phyloP scores from a whole-genome alignment of 2,888 invertebrate genomes.

The Zygogramma bicolorata region DNA sequence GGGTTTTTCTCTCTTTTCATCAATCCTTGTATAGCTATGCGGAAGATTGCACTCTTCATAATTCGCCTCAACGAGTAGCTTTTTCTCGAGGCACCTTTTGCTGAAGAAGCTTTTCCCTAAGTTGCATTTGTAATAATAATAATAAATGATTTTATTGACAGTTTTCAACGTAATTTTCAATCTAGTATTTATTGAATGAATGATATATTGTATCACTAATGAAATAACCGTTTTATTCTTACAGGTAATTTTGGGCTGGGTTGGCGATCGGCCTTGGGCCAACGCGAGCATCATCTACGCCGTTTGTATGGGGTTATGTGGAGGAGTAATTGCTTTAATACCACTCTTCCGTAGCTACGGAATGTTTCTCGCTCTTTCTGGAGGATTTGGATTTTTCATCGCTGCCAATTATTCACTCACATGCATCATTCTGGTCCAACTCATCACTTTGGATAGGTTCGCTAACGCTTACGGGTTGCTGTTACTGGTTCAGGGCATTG shows the following conservation, averaged over 20 bases:
- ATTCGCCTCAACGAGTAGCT: too few species aligned
- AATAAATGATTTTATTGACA: too few species aligned
- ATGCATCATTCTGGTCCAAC: slow-evolving; percentile 89
- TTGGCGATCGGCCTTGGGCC: slow-evolving; percentile 85
- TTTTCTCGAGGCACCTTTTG: too few species aligned
- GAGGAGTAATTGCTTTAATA: slow-evolving; percentile 75
- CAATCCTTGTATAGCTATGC: too few species aligned
- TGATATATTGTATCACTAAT: not conserved
- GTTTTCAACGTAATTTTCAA: too few species aligned
- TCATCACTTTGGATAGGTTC: slow-evolving; percentile 90
- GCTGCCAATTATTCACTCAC: slow-evolving; percentile 94
- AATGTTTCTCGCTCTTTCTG: slow-evolving; percentile 74
- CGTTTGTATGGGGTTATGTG: slow-evolving; percentile 81
- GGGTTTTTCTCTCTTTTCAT: too few species aligned
- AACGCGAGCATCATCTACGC: slow-evolving; percentile 86
- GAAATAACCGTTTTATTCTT: slow-evolving; percentile 40
- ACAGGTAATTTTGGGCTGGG: slow-evolving; percentile 87
- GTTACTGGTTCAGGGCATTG: slow-evolving; percentile 89
- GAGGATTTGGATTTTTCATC: slow-evolving; percentile 90
- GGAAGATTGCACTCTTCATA: too few species aligned
- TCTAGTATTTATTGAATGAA: too few species aligned
- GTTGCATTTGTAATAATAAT: too few species aligned
- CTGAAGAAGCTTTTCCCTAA: too few species aligned
- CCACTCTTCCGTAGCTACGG: slow-evolving; percentile 73
- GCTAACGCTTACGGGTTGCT: slow-evolving; percentile 92